Base-by-base conservation (phyloP, 2,888 invertebrate species). In the Dicranocentrus wangi region DNA sequence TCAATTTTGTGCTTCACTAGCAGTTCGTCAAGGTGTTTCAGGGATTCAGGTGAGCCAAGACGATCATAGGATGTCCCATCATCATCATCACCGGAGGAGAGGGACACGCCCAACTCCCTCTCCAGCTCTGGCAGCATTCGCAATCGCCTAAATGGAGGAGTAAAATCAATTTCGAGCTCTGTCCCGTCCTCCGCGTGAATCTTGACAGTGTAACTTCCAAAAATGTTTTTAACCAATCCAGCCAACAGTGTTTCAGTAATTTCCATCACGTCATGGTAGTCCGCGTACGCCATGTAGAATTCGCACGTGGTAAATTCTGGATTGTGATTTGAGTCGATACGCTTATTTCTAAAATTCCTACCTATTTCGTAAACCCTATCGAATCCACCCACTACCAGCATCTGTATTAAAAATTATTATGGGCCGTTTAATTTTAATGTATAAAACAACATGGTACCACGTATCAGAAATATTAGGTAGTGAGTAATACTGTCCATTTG, bases 281-380 rank as follows among this genome's bases (percentile, higher is more conserved):
- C 99, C 17, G 99, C 99, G 90, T 99, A 99, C 0, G 99, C 99
- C 98, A 99, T 99, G 89, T 99, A 99, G 90, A 99, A 99, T 90
- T 99, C 99, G 88, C 98, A 98, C 7, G 98, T 98, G 0, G 99
- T 99, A 88, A 99, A 99, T 90, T 99, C 99, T 0, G 99, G 99
- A 89, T 99, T 99, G 88, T 99, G 99, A 0, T 99, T 99, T 88
- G 98, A 89, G 90, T 99, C 99, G 87, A 99, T 99, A 75, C 99
- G 98, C 90, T 99, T 99, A 90, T 99, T 99, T 82, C 99, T 92
- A 89, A 99, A 99, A 88, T 97, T 95, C 84, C 98, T 92, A 0
- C 96, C 95, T 84, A 96, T 95, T 91, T 95, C 95, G 87, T 95
- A 96, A 1, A 95, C 94, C 83, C 98, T 92, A 89, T 99, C 99